Conservation (phyloP, 2,888 invertebrate species). For the Strigamia crassipes region DNA sequence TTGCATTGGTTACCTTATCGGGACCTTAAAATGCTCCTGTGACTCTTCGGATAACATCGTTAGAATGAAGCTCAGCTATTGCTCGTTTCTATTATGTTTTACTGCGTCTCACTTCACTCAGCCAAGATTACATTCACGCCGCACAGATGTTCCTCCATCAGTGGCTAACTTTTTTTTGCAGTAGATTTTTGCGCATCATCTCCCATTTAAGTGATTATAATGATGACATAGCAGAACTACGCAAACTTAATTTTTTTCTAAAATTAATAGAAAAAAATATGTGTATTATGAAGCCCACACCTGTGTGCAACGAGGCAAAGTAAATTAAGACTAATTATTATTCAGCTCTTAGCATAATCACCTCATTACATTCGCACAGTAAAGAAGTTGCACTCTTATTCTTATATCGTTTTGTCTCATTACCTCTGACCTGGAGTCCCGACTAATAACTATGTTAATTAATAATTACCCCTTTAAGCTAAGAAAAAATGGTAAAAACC, state of each 20-base stretch:
- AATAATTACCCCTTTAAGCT: background rate
- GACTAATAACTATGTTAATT: constrained; percentile 37
- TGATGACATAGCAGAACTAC: too few species aligned
- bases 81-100: too few species aligned
- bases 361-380: constrained; percentile 24
- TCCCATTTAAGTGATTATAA: too few species aligned
- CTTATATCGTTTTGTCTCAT: constrained; percentile 17
- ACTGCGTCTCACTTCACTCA: too few species aligned
- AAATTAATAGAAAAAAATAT: background rate
- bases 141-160: too few species aligned
- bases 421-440: constrained; percentile 25
- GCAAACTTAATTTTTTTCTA: background rate
- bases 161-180: too few species aligned
- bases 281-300: background rate
- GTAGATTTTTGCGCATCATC: too few species aligned
- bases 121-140: too few species aligned
- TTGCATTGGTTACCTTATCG: too few species aligned
- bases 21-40: too few species aligned
- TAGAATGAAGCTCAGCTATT: too few species aligned
- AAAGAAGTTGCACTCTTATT: constrained; percentile 14
- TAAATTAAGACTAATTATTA: constrained; percentile 34
- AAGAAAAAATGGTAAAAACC: background rate
- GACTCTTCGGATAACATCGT: too few species aligned
- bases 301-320: constrained; percentile 27
- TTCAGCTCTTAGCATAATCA: constrained; percentile 35